Conservation (phyloP, 2,113 vertebrate species). For the Sturnira hondurensis region DNA sequence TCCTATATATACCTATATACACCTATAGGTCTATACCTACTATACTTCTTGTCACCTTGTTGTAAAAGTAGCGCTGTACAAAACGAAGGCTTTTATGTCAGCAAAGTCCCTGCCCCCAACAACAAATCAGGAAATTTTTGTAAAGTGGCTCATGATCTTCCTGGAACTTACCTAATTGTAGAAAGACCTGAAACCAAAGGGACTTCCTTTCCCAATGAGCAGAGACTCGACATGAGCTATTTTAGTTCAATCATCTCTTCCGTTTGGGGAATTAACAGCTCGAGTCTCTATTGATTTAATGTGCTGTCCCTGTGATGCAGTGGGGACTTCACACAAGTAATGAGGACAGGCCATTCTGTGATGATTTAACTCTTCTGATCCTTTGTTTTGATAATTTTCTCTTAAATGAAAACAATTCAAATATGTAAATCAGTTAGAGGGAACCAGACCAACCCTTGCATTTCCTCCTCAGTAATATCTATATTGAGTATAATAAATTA, state of each 20-base stretch:
- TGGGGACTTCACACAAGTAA: constrained; percentile 40
- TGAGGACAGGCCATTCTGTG: constrained; percentile 39
- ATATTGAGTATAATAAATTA: neutral
- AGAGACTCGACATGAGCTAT: constrained; percentile 63
- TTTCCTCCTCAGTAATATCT: neutral
- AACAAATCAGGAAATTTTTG: constrained; percentile 51
- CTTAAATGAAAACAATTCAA: neutral
- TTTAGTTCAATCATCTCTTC: constrained; percentile 73
- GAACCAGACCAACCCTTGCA: neutral
- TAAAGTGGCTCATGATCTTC: constrained; percentile 57
- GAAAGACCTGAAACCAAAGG: constrained; percentile 42
- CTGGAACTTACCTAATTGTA: constrained; percentile 65
- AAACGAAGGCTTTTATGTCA: neutral
- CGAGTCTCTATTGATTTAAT: constrained; percentile 71
- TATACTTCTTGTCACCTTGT: neutral
- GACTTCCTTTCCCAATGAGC: constrained; percentile 66
- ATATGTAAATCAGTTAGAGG: neutral
- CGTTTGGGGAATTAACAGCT: constrained; percentile 72
- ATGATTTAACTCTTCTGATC: constrained; percentile 26
- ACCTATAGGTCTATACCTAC: neutral
- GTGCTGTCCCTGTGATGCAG: constrained; percentile 38
- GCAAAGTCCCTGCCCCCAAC: neutral
- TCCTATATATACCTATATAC: neutral
- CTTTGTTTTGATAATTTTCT: constrained; percentile 21
- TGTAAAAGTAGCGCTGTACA: neutral